Base-by-base conservation (phyloP, 1,140 invertebrate genomes). In the Camponotus floridanus region DNA sequence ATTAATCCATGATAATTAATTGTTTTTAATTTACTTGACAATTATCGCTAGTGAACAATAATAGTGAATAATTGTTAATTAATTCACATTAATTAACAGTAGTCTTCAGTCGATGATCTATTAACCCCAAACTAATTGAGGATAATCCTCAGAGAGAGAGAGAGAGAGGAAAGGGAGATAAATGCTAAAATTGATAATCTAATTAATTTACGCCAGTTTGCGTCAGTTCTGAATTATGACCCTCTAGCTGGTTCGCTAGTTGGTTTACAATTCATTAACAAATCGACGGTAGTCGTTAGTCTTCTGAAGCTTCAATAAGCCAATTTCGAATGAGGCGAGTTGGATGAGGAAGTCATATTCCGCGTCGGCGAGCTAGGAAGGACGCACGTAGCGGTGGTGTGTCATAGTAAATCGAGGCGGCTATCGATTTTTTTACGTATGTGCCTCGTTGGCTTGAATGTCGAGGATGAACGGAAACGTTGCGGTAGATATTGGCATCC, bases 381-480 rank as follows among this genome's bases (percentile, higher is more conserved):
- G 79, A 81, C 55, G 65, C 51, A 81, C 79, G 51, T 81, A 71
- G 67, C 79, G n/a, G 15, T 15, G 68, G 68, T 83, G 68, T 83
- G 79, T 83, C 55, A 73, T 61, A 61, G 55, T 83, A 83, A 83
- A 83, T 83, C 68, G 79, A 83, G 79, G 39, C 68, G 55, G 31
- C 55, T 83, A 83, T 83, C 79, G 79, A 83, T 83, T 83, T 74
- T 59, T 83, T 83, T 83, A 83, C 68, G 79, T 83, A 57, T 45
- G 79, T 51, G 79, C 33, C 79, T 81, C 79, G 68, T 83, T 55
- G 42, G 31, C 79, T 83, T 83, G 79, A 83, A 83, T 83, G 79
- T 83, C 79, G 79, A 83, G 68, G 68, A 83, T 83, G 68, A 83
- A 61, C 79, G 79, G 79, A 83, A 83, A 83, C 68, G 57, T 73